Evolutionary conservation across 2,888 invertebrate genomes (phyloP).

Genomic region (Sericinus montela): DNA sequence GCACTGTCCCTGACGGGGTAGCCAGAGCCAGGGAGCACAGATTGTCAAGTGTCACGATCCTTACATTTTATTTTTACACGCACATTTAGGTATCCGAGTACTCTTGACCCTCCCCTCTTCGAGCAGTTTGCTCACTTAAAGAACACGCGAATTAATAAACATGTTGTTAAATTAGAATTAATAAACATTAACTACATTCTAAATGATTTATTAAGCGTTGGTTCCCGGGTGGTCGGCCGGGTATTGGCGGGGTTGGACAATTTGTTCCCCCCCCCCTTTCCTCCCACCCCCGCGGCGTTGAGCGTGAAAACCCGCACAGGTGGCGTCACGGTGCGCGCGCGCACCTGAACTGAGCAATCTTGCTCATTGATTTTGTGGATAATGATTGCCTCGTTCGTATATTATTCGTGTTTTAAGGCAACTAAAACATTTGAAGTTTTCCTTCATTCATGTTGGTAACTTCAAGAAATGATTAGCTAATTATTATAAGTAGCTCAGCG

Average conservation of each 20-base stretch:
- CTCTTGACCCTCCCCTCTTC: too few relatives aligned
- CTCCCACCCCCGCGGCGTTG: slow-evolving; percentile 7
- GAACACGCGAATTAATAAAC: too few relatives aligned
- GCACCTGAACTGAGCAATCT: slow-evolving; percentile 24
- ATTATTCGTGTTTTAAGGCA: background rate
- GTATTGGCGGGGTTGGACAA: background rate
- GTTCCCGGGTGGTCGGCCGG: background rate
- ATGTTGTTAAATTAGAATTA: background rate
- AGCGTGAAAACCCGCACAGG: slow-evolving; percentile 27
- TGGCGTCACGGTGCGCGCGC: slow-evolving; percentile 31
- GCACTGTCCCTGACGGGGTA: too few relatives aligned
- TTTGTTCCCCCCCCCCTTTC: background rate
- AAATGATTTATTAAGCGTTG: background rate
- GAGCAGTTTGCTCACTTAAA: too few relatives aligned
- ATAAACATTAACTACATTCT: background rate
- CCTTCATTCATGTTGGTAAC: too few relatives aligned
- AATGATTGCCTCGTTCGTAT: background rate
- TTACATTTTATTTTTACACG: too few relatives aligned
- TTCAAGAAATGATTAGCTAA: too few relatives aligned
- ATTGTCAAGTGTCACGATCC: too few relatives aligned
- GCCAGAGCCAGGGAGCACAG: too few relatives aligned
- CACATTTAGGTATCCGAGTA: too few relatives aligned
- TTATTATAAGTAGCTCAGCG: too few relatives aligned
- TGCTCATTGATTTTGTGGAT: slow-evolving; percentile 21
- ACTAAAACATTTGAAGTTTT: too few relatives aligned